phyloP scores from a whole-genome alignment of 1,140 invertebrate species.

The Papilio dardanus region DNA sequence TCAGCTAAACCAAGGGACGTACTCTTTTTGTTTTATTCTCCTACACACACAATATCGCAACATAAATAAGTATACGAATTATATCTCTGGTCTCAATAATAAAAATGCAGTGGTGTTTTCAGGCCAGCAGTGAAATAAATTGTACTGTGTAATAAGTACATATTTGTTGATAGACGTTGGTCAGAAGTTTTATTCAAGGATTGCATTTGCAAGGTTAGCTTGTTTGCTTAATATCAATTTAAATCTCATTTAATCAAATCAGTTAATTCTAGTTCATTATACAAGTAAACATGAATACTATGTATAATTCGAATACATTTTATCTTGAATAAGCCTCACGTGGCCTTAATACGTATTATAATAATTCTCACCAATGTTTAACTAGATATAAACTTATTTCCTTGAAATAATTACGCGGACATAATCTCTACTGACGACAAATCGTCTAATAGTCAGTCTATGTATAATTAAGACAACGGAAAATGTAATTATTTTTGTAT shows the following conservation, averaged over 20 bases:
- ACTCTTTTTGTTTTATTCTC: no score
- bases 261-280: neutral
- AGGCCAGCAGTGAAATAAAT: no score
- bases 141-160: no score
- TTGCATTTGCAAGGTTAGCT: neutral
- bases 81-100: no score
- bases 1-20: no score
- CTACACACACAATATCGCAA: no score
- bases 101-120: no score
- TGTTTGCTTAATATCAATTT: neutral
- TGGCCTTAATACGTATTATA: neutral
- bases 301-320: neutral
- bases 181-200: no score
- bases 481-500: constrained; percentile 12
- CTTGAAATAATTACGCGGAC: neutral
- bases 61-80: no score
- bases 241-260: neutral
- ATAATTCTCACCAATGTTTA: neutral
- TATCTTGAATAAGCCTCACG: neutral
- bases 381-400: neutral
- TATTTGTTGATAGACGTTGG: no score
- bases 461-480: constrained; percentile 31
- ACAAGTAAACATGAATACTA: neutral
- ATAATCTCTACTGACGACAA: neutral
- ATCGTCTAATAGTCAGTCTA: constrained; percentile 13